A percentile compares a stretch with the other conserved stretches of the same genome.
These are phyloP conservation scores for Microcebus tavaratra DNA, from an alignment of 2,113 vertebrate species.

Conservation along the genomic window DNA sequence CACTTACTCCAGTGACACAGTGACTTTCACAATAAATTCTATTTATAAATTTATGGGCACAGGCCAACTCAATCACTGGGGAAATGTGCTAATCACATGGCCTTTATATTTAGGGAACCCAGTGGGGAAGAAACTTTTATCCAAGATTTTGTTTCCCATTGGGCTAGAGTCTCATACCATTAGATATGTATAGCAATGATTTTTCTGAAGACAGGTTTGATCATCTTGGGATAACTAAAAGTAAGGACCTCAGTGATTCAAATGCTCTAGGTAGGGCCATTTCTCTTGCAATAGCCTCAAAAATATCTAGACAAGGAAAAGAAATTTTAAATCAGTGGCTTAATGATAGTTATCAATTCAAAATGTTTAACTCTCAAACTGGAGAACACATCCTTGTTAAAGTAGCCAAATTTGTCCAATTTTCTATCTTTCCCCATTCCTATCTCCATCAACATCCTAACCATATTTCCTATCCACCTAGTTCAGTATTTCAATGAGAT, in stretches of 20 bases:
- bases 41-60: slow-evolving; percentile 73
- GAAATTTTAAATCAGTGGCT: background rate
- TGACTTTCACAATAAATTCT: slow-evolving; percentile 73
- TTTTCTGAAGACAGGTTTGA: slow-evolving; percentile 40
- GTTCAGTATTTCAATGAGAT: background rate
- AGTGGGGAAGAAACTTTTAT: slow-evolving; percentile 48
- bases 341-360: background rate
- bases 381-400: background rate
- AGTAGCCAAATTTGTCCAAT: background rate
- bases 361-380: background rate
- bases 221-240: background rate
- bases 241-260: background rate
- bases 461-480: background rate
- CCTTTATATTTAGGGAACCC: slow-evolving; percentile 66
- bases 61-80: slow-evolving; percentile 69
- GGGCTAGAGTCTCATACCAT: slow-evolving; percentile 12
- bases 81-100: slow-evolving; percentile 71
- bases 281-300: background rate
- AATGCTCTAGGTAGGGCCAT: background rate
- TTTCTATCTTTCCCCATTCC: background rate
- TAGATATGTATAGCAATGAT: background rate
- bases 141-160: slow-evolving; percentile 42
- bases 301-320: background rate
- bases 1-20: slow-evolving; percentile 59
- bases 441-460: background rate